Evolutionary conservation across 2,113 vertebrate genomes (phyloP).

Genomic region (Callaeas wilsoni): DNA sequence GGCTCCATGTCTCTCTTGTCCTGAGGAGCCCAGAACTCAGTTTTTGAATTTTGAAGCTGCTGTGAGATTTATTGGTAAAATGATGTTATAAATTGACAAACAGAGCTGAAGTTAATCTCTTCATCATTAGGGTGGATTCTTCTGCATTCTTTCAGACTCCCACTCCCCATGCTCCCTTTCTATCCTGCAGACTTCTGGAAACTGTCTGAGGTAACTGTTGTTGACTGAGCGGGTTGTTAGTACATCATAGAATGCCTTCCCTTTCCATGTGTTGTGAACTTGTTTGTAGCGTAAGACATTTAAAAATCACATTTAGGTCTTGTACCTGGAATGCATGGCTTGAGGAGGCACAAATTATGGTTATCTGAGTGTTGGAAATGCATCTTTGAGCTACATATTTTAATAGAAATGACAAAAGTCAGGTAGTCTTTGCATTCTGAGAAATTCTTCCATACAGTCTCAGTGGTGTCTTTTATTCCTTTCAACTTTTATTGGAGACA

Average conservation of each 20-base stretch:
- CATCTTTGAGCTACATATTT: background rate
- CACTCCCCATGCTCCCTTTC: background rate
- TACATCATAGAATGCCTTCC: background rate
- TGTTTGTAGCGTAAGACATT: background rate
- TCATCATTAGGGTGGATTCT: background rate
- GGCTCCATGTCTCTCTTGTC: background rate
- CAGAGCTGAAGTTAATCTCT: background rate
- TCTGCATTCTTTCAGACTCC: background rate
- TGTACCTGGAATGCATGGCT: background rate
- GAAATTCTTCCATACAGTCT: background rate
- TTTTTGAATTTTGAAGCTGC: background rate
- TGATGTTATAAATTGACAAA: background rate
- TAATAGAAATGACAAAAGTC: background rate
- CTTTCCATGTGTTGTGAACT: background rate
- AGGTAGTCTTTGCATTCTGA: background rate
- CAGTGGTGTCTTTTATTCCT: background rate
- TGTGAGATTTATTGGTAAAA: background rate
- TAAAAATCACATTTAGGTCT: background rate
- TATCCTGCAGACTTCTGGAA: background rate
- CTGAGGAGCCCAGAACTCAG: background rate
- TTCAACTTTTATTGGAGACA: background rate
- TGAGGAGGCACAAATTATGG: background rate
- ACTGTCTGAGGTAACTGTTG: background rate
- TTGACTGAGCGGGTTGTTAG: background rate
- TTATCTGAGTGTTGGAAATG: background rate